Percentiles rank a stretch among this genome's conserved stretches.
Evolutionary conservation across 1,140 invertebrate genomes (phyloP).

Genomic region (Pygmarrhopalites habei): DNA sequence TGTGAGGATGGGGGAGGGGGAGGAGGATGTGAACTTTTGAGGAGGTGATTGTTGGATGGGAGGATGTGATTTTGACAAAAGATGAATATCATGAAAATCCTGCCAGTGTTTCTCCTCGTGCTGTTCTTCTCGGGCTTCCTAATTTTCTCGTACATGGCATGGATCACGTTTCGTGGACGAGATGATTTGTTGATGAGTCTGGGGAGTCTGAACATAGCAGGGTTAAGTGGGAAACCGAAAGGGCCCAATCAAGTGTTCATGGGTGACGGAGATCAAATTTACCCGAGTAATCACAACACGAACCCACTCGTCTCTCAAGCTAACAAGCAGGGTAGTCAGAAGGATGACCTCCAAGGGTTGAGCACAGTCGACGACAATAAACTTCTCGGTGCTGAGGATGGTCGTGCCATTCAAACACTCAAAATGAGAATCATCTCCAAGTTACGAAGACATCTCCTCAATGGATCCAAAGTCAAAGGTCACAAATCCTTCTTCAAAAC

Average conservation of each 20-base stretch:
- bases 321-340: not conserved
- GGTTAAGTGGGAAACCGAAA: not conserved
- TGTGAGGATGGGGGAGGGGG: no score
- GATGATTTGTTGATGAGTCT: slow-evolving; percentile 19
- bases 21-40: no score
- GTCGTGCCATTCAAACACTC: slow-evolving; percentile 21
- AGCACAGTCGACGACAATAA: slow-evolving; percentile 28
- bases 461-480: slow-evolving; percentile 36
- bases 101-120: slow-evolving; percentile 34
- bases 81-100: slow-evolving; percentile 34
- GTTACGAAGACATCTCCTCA: slow-evolving; percentile 29
- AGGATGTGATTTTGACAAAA: no score
- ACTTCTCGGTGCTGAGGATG: slow-evolving; percentile 18
- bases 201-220: not conserved
- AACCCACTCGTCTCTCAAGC: slow-evolving; percentile 3
- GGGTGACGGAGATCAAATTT: slow-evolving; percentile 24
- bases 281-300: slow-evolving; percentile 12
- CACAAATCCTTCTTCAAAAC: not conserved
- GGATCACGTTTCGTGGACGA: slow-evolving; percentile 29
- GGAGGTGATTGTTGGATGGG: no score
- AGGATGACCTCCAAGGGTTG: slow-evolving; percentile 21
- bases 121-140: slow-evolving; percentile 34
- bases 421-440: slow-evolving; percentile 36
- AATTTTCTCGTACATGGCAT: slow-evolving; percentile 33
- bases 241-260: slow-evolving; percentile 14